Evolutionary conservation across 2,888 invertebrate genomes (phyloP).

Genomic region (Morpho achilles): DNA sequence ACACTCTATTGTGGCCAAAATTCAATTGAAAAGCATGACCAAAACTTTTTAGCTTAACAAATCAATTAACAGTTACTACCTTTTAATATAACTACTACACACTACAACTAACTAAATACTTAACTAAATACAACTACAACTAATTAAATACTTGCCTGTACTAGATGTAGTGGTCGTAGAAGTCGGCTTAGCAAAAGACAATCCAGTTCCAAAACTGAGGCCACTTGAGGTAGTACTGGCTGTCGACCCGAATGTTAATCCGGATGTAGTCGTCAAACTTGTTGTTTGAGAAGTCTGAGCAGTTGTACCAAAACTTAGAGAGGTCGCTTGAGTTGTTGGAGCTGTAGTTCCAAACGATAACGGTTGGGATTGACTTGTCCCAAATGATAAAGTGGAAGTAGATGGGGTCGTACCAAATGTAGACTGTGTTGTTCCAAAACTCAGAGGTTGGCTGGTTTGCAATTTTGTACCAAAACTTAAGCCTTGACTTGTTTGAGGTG

Average conservation of each 20-base stretch:
- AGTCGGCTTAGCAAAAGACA: slow-evolving; percentile 36
- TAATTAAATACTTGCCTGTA: slow-evolving; percentile 32
- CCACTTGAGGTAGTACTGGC: slow-evolving; percentile 21
- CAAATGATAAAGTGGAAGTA: slow-evolving; percentile 9
- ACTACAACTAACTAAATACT: slow-evolving; percentile 19
- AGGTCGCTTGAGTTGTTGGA: not conserved
- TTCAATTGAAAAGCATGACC: no score
- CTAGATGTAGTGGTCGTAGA: slow-evolving; percentile 33
- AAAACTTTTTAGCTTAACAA: no score
- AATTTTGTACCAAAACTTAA: slow-evolving; percentile 26
- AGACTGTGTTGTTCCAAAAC: slow-evolving; percentile 20
- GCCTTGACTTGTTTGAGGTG: slow-evolving; percentile 25
- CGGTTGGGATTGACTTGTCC: slow-evolving; percentile 10
- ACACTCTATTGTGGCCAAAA: no score
- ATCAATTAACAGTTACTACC: no score
- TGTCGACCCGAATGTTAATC: slow-evolving; percentile 21
- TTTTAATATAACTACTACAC: no score
- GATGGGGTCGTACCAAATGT: slow-evolving; percentile 21
- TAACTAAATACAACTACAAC: not conserved
- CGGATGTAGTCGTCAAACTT: slow-evolving; percentile 20
- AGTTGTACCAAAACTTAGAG: not conserved
- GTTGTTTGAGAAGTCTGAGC: slow-evolving; percentile 10
- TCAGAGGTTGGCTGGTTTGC: slow-evolving; percentile 20
- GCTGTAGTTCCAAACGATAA: slow-evolving; percentile 6
- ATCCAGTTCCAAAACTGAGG: slow-evolving; percentile 8